phyloP scores from a whole-genome alignment of 2,797 vertebrate species.

The Mus caroli region DNA sequence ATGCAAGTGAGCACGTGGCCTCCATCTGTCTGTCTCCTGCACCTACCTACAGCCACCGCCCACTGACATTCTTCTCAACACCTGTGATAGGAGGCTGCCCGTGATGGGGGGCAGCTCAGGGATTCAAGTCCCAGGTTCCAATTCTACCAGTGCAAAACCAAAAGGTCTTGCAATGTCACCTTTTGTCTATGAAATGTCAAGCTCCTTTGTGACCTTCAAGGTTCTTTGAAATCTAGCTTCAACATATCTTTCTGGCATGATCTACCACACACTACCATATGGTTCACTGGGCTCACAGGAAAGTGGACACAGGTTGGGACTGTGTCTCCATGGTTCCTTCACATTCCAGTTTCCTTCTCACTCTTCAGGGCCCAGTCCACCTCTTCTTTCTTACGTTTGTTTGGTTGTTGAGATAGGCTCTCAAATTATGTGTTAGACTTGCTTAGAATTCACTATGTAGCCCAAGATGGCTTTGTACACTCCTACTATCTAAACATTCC shows the following conservation, averaged over 20 bases:
- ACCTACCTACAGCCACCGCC: not conserved
- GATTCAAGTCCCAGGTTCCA: not conserved
- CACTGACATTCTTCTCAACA: not conserved
- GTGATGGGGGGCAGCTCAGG: not conserved
- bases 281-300: not conserved
- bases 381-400: not conserved
- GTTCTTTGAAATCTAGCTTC: not conserved
- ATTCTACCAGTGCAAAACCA: not conserved
- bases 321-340: not conserved
- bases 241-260: not conserved
- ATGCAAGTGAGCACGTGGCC: fast-evolving
- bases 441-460: not conserved
- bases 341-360: not conserved
- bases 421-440: not conserved
- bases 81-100: not conserved
- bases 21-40: not conserved
- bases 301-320: not conserved
- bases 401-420: not conserved
- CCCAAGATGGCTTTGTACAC: not conserved
- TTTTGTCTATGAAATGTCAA: not conserved
- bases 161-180: not conserved
- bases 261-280: not conserved
- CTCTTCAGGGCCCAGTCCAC: not conserved
- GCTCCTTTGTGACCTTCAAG: not conserved
- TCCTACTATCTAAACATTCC: not conserved